Evolutionary conservation across 2,797 vertebrate genomes (phyloP), one percentile per base, ranked within the genome.

Genomic region (Tapirus indicus): DNA sequence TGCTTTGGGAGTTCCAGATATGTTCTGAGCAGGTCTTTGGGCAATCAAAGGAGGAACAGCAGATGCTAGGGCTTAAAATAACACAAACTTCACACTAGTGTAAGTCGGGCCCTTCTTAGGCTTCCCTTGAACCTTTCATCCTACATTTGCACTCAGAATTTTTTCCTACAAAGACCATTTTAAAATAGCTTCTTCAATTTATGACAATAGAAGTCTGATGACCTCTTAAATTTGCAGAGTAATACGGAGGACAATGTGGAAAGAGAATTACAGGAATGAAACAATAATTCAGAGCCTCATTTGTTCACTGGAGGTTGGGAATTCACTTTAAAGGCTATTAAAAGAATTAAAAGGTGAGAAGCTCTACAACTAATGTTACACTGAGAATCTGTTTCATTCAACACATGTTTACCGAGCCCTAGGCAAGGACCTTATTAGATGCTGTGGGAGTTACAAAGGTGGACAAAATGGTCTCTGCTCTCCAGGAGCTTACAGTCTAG

Each of bases 51-150:
- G 35, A 71, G 21, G 25, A 83, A 60, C 16, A 78, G 71, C 27
- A 60, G 60, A 62, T 74, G 49, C 29, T 95, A 47, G 52, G 75
- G 29, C 85, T 97, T 87, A 82, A 93, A 93, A 86, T 90, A 95
- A 93, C 47, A 68, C 49, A 85, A 74, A 35, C 16, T 64, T 88
- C 75, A 91, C n/a, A 44, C 54, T 77, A 52, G 47, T 72, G 38
- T 72, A 87, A 78, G 60, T 75, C 14, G 11, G 75, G 23, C 14
- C 62, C 29, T 35, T 88, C 32, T 87, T 72, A 49, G 13, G 62
- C 60, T 95, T 88, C 52, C 38, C 38, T 80, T 60, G 78, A 92
- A 54, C 21, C 47, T 89, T 94, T 86, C 44, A 35, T 90, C 54
- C 75, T 75, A 80, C 41, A 90, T 52, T 87, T 95, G 87, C 35